A percentile compares a stretch with the other conserved stretches of the same genome.
These are phyloP conservation scores for Ellobius talpinus DNA, from an alignment of 2,113 vertebrate genomes.

Conservation along the genomic window DNA sequence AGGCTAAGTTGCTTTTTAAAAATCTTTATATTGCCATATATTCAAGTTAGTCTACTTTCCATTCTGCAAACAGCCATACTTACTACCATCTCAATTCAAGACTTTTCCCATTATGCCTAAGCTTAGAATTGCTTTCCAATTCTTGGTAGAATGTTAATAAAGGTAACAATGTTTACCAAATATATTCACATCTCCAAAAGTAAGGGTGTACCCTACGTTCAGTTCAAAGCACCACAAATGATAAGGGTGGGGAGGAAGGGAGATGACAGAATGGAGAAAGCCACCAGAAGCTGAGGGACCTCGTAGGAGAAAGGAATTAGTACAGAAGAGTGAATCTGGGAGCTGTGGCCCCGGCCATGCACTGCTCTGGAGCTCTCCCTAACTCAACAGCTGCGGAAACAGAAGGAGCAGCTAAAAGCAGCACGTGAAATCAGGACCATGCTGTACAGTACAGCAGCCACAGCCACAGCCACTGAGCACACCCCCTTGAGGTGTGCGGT, in stretches of 20 bases:
- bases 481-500: neutral
- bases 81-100: neutral
- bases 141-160: slow-evolving; percentile 50
- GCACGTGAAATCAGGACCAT: neutral
- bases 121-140: slow-evolving; percentile 37
- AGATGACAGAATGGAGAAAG: slow-evolving; percentile 7
- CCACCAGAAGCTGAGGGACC: neutral
- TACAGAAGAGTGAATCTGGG: neutral
- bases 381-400: neutral
- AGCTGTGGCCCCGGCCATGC: neutral
- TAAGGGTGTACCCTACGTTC: neutral
- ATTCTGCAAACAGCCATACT: neutral
- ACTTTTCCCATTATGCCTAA: slow-evolving; percentile 37
- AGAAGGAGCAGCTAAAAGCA: slow-evolving; percentile 28
- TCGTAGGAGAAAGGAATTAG: neutral
- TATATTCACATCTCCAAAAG: slow-evolving; percentile 57
- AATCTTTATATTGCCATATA: slow-evolving; percentile 19
- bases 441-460: neutral
- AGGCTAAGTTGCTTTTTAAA: slow-evolving; percentile 37
- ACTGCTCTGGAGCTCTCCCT: slow-evolving; percentile 34
- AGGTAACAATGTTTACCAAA: slow-evolving; percentile 49
- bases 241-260: neutral
- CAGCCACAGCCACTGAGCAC: neutral
- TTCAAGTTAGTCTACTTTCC: neutral
- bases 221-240: neutral